phyloP scores from a whole-genome alignment of 92 coral and sea anemone genomes.

The Isaurus tuberculatus region DNA sequence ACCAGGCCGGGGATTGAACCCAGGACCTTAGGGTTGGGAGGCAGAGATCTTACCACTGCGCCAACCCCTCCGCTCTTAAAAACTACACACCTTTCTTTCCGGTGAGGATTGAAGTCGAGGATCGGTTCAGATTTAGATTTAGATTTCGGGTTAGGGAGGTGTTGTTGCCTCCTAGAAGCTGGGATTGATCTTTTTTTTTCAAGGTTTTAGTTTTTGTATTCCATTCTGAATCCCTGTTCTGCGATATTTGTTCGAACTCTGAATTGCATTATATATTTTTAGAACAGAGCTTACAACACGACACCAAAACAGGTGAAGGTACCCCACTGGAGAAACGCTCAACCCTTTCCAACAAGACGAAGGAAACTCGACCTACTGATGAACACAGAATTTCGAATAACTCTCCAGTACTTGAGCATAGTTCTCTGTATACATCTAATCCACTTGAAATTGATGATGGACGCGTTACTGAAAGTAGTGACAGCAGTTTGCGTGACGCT shows the following conservation, averaged over 20 bases:
- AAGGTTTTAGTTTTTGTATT: too few relatives aligned
- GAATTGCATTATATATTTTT: constrained; percentile 1
- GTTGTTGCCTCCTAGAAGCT: too few relatives aligned
- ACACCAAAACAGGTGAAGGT: constrained; percentile 13
- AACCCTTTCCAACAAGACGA: neutral
- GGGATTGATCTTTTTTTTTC: too few relatives aligned
- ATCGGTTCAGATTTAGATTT: too few relatives aligned
- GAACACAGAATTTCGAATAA: neutral
- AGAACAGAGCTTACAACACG: constrained; percentile 57
- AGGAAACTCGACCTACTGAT: neutral
- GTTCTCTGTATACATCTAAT: neutral
- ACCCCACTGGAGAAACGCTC: constrained; percentile 1
- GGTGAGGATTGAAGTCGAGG: too few relatives aligned
- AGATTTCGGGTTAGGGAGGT: too few relatives aligned
- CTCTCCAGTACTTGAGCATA: neutral
- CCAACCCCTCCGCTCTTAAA: too few relatives aligned
- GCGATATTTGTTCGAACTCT: neutral
- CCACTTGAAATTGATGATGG: neutral
- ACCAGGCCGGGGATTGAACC: too few relatives aligned
- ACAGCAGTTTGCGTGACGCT: constrained; percentile 1
- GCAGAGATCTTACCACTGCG: too few relatives aligned
- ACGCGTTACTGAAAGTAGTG: constrained; percentile 7
- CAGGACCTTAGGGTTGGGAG: too few relatives aligned
- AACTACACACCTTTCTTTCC: too few relatives aligned
- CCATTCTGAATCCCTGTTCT: too few relatives aligned